A percentile compares a stretch with the other conserved stretches of the same genome.
phyloP scores from a whole-genome alignment of 2,888 invertebrate genomes.

The Sipha maydis region DNA sequence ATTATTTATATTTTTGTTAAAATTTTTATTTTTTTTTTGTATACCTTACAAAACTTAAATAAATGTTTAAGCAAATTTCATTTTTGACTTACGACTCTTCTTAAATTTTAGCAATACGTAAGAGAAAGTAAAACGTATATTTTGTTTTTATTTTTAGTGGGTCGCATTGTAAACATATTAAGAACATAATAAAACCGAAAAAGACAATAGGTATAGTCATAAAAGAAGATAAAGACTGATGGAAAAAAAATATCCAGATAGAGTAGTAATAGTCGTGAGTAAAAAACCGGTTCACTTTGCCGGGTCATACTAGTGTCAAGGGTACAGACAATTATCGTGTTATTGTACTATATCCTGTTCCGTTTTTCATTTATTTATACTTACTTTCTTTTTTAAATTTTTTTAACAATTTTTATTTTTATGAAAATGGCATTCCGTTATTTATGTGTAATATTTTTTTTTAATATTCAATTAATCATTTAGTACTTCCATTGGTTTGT shows the following conservation, averaged over 20 bases:
- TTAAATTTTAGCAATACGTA: constrained; percentile 10
- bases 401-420: background rate
- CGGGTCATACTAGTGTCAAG: constrained; percentile 59
- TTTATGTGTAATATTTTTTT: background rate
- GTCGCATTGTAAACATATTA: constrained; percentile 10
- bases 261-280: constrained; percentile 21
- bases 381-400: constrained; percentile 16
- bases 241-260: constrained; percentile 18
- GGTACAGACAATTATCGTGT: constrained; percentile 54
- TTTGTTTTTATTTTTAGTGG: constrained; percentile 32
- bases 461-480: background rate
- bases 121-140: constrained; percentile 54
- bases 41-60: no score
- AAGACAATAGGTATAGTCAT: constrained; percentile 49
- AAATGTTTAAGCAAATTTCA: background rate
- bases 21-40: background rate
- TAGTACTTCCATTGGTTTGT: background rate
- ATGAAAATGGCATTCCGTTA: background rate
- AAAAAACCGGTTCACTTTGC: constrained; percentile 60
- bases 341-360: constrained; percentile 59
- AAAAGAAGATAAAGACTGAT: constrained; percentile 23
- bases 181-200: background rate
- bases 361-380: constrained; percentile 41
- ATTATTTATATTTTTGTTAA: background rate
- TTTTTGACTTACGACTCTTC: constrained; percentile 18